These are phyloP conservation scores for Acrocephalus arundinaceus DNA, from an alignment of 2,113 vertebrate genomes.

Conservation along the genomic window DNA sequence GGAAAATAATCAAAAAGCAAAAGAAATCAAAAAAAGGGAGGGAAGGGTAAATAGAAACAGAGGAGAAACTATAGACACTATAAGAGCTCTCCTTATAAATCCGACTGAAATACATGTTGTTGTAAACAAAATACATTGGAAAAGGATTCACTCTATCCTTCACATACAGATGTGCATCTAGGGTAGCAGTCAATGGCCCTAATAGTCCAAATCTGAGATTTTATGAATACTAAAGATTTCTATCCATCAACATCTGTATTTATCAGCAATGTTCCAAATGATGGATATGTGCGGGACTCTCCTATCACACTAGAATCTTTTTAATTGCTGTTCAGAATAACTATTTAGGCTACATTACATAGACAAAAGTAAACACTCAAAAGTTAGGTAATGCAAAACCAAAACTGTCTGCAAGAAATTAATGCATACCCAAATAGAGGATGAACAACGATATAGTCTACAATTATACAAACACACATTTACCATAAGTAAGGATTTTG, in stretches of 20 bases:
- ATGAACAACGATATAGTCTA: neutral
- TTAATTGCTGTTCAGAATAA: neutral
- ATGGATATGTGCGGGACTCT: neutral
- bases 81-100: neutral
- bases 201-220: neutral
- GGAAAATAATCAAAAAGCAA: neutral
- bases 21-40: neutral
- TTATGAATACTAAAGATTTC: conserved; percentile 16
- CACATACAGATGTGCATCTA: neutral
- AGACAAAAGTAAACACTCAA: neutral
- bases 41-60: neutral
- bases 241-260: neutral
- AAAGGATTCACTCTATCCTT: neutral
- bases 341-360: neutral
- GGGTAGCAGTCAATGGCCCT: neutral
- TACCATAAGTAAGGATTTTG: conserved; percentile 35
- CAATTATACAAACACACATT: conserved; percentile 37
- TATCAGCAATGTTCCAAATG: neutral
- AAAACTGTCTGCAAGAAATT: neutral
- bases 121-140: neutral
- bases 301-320: neutral
- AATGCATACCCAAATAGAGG: neutral
- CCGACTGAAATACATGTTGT: neutral
- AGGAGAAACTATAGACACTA: neutral
- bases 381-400: neutral